Evolutionary conservation across 2,113 vertebrate species (phyloP).

Genomic region (Lipotes vexillifer): DNA sequence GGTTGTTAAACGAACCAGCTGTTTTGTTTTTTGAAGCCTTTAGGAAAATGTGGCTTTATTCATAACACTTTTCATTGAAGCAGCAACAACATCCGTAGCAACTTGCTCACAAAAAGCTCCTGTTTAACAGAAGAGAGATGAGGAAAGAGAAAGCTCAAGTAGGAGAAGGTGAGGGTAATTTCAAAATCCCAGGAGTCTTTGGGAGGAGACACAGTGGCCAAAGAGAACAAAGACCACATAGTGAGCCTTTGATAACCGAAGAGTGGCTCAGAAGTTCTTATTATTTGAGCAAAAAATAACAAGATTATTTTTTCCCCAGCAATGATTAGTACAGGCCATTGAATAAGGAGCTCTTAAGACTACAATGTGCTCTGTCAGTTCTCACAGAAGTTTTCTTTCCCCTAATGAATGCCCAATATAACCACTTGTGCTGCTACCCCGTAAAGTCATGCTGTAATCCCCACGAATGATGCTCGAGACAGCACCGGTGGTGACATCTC

Average conservation of each 20-base stretch:
- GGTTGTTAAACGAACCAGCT: neutral
- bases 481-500: neutral
- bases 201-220: neutral
- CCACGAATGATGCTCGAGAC: neutral
- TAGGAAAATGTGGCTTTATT: neutral
- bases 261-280: neutral
- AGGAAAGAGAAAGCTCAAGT: neutral
- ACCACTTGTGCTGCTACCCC: neutral
- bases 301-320: neutral
- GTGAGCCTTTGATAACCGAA: conserved; percentile 23
- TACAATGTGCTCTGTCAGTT: neutral
- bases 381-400: neutral
- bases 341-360: neutral
- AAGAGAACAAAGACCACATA: neutral
- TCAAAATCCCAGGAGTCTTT: neutral
- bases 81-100: neutral
- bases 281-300: neutral
- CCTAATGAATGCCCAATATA: neutral
- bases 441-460: neutral
- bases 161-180: neutral
- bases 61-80: conserved; percentile 6
- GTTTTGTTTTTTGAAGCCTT: conserved; percentile 26
- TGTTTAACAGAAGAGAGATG: neutral
- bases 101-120: neutral
- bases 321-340: neutral